Evolutionary conservation across 2,888 invertebrate genomes (phyloP), one percentile per base, ranked within the genome.

Genomic region (Tachina grossa): DNA sequence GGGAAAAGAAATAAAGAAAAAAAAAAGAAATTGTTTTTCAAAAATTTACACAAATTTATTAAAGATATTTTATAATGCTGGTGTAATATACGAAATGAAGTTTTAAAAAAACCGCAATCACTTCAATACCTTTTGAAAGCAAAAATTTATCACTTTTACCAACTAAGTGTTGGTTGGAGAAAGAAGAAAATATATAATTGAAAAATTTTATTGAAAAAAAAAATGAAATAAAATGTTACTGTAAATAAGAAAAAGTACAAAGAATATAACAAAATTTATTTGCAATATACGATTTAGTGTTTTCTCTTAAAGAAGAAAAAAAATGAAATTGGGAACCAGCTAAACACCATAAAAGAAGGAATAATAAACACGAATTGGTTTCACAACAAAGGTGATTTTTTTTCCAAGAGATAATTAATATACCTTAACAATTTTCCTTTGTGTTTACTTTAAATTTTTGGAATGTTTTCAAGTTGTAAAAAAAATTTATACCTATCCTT

Each of bases 11-110:
- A 31, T 5, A 31, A 31, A 31, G 31, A 66, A 16, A 57, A 39
- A 19, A 19, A 16, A 68, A 53, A 66, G 43, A 59, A 65, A 51
- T 47, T 74, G 22, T 49, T 19, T 51, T 41, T 65, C 16, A 69
- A 57, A 31, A 49, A 59, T 10, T 41, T 41, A 51, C 6, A 19
- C 22, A 57, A 51, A 43, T 51, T 19, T 19, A 43, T 69, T 55
- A 22, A n/a, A 31, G 9, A 49, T 55, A 55, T 43, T 68, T 41
- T 53, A 22, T 9, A 11, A 19, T 22, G 22, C 55, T 16, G 9
- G 14, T 53, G 11, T 53, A 41, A 68, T 41, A n/a, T 47, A 49
- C 19, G 13, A 66, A 65, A 65, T 41, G 22, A 47, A 65, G 16
- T 53, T n/a, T 31, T 57, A 72, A 47, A 43, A 13, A 47, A 51